Evolutionary conservation across 2,113 vertebrate species (phyloP).

Genomic region (Larimichthys polyactis): DNA sequence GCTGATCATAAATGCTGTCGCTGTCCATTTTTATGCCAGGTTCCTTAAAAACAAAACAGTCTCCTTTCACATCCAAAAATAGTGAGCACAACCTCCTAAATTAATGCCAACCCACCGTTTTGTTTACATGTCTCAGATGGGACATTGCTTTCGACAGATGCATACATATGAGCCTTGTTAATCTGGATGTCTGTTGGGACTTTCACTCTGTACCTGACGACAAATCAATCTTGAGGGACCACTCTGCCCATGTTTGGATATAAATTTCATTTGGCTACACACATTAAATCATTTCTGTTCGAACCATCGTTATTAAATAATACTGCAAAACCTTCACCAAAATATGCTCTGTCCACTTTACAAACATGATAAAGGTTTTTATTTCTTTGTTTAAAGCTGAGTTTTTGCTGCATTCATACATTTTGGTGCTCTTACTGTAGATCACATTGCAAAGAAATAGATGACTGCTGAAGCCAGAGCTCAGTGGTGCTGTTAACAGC

Average conservation of each 20-base stretch:
- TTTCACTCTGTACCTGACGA: slow-evolving; percentile 29
- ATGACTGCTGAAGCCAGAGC: slow-evolving; percentile 19
- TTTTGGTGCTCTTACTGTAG: slow-evolving; percentile 38
- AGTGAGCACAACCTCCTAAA: slow-evolving; percentile 36
- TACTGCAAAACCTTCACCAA: slow-evolving; percentile 11
- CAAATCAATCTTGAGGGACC: slow-evolving; percentile 50
- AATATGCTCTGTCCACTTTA: slow-evolving; percentile 13
- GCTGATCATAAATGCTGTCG: slow-evolving; percentile 77
- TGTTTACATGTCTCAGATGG: slow-evolving; percentile 61
- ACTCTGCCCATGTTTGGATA: slow-evolving; percentile 28
- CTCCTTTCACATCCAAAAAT: neutral
- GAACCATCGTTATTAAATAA: neutral
- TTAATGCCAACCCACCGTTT: slow-evolving; percentile 19
- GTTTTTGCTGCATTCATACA: slow-evolving; percentile 44
- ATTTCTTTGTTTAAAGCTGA: neutral
- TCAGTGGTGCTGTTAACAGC: slow-evolving; percentile 34
- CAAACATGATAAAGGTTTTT: slow-evolving; percentile 10
- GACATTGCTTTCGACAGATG: slow-evolving; percentile 43
- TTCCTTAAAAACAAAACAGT: slow-evolving; percentile 39
- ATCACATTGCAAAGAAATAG: slow-evolving; percentile 9
- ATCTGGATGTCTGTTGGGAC: slow-evolving; percentile 40
- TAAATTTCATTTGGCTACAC: slow-evolving; percentile 12
- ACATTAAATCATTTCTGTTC: slow-evolving; percentile 8
- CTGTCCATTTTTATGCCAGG: slow-evolving; percentile 53
- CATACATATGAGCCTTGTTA: slow-evolving; percentile 37